Conservation (phyloP, 2,113 vertebrate genomes). For the Chinchilla lanigera region DNA sequence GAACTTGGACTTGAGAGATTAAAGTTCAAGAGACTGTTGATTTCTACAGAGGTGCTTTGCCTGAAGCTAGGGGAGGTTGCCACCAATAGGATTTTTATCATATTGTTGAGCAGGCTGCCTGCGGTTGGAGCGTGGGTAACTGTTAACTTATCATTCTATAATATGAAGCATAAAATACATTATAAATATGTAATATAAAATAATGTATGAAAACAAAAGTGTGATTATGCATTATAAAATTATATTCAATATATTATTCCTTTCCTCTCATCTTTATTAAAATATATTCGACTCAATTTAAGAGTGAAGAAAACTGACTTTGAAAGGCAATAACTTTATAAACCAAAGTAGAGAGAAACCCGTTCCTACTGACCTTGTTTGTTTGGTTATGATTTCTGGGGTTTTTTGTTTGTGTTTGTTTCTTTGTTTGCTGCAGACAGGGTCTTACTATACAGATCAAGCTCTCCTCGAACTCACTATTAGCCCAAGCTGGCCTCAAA, state of each 20-base stretch:
- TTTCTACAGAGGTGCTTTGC: not conserved
- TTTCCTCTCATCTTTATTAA: not conserved
- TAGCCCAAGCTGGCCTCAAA: not conserved
- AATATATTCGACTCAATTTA: not conserved
- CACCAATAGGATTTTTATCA: not conserved
- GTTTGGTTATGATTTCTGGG: not conserved
- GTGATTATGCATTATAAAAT: not conserved
- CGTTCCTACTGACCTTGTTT: not conserved
- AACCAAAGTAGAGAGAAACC: not conserved
- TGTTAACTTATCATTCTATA: not conserved
- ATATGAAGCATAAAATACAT: not conserved
- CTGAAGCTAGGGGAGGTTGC: not conserved
- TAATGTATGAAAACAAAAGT: not conserved
- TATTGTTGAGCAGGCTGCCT: not conserved
- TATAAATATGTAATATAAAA: not conserved
- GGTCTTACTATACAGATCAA: not conserved
- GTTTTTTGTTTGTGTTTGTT: not conserved
- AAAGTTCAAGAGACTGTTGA: not conserved
- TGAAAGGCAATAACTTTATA: not conserved
- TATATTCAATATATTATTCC: not conserved
- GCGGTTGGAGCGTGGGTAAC: not conserved
- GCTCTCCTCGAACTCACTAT: not conserved
- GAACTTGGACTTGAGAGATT: not conserved
- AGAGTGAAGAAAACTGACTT: not conserved
- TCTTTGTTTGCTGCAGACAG: not conserved